phyloP scores from a whole-genome alignment of 2,888 invertebrate species.

The Cantharis lateralis region DNA sequence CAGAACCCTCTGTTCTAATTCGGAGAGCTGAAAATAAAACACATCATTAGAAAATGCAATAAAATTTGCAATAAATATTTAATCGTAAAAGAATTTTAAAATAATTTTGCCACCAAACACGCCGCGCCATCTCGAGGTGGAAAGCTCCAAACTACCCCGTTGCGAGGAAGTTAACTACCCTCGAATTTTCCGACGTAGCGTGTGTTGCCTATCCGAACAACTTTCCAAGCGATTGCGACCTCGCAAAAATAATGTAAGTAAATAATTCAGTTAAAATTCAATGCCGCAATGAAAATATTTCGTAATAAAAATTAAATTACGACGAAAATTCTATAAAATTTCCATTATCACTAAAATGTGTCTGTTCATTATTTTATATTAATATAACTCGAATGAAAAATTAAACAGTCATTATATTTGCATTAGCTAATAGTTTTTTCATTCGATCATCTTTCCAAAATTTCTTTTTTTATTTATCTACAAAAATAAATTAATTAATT shows the following conservation, averaged over 20 bases:
- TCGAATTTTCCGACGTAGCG: not conserved
- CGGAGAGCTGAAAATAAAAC: constrained; percentile 80
- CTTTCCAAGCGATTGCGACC: not conserved
- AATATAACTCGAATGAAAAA: not conserved
- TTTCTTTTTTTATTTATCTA: not conserved
- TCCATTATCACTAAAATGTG: not conserved
- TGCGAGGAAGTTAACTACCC: not conserved
- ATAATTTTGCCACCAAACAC: not conserved
- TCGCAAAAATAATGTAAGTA: not conserved
- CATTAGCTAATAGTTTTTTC: not conserved
- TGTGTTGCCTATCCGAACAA: constrained; percentile 16
- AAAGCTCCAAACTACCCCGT: not conserved
- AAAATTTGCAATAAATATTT: constrained; percentile 1
- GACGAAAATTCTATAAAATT: not conserved
- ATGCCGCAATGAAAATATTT: not conserved
- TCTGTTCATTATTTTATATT: not conserved
- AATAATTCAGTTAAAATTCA: not conserved
- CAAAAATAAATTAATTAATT: too few species aligned
- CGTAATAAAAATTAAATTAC: not conserved
- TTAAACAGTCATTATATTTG: not conserved
- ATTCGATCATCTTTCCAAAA: not conserved
- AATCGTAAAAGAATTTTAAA: not conserved
- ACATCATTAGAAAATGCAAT: constrained; percentile 1
- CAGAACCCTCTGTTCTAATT: constrained; percentile 89
- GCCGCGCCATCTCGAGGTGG: constrained; percentile 6